Conservation (phyloP, 2,113 vertebrate species). For the Lophura nycthemera region DNA sequence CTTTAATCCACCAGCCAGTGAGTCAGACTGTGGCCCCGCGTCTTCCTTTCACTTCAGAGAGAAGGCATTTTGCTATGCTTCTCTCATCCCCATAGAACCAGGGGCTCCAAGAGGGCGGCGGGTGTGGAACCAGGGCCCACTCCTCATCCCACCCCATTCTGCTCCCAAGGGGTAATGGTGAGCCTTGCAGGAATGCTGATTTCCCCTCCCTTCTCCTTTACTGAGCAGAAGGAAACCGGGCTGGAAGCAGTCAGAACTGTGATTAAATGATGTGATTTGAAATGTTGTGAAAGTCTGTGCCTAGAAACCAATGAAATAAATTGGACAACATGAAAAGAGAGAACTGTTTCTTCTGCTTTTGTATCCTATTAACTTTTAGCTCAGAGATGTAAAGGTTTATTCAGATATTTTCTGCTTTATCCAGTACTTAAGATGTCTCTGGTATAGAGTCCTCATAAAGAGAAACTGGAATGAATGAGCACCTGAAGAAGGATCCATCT, state of each 20-base stretch:
- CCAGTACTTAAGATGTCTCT: not conserved
- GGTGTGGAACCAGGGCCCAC: not conserved
- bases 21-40: not conserved
- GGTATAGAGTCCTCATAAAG: not conserved
- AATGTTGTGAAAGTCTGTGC: not conserved
- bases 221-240: not conserved
- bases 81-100: not conserved
- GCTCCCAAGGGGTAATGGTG: not conserved
- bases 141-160: not conserved
- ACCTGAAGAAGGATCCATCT: not conserved
- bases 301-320: not conserved
- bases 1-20: slow-evolving; percentile 33
- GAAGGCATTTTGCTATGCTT: slow-evolving; percentile 16
- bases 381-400: not conserved
- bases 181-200: not conserved
- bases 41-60: slow-evolving; percentile 50
- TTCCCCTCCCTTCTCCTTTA: not conserved
- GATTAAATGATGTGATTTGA: not conserved
- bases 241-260: not conserved
- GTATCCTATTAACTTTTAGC: not conserved
- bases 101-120: not conserved
- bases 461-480: not conserved
- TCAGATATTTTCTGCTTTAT: not conserved
- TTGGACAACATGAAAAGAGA: not conserved
- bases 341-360: not conserved